Evolutionary conservation across 2,797 vertebrate genomes (phyloP).

Genomic region (Helarctos malayanus): DNA sequence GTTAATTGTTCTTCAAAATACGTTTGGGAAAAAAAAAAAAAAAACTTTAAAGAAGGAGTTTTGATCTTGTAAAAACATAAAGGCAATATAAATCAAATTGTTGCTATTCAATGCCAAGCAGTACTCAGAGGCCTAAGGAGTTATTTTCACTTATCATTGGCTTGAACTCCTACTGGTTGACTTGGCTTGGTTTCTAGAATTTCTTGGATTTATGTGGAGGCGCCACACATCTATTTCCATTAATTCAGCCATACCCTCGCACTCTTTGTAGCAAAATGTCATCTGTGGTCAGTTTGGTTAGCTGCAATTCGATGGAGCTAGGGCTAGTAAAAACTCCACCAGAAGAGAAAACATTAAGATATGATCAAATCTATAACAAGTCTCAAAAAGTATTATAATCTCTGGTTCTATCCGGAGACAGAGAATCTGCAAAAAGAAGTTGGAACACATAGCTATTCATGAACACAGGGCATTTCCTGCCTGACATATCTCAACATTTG

Average conservation of each 20-base stretch:
- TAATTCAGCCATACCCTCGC: conserved; percentile 76
- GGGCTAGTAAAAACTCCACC: not conserved
- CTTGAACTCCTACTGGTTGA: conserved; percentile 40
- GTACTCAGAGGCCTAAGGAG: not conserved
- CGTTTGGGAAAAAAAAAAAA: not conserved
- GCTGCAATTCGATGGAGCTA: conserved; percentile 8
- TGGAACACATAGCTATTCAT: not conserved
- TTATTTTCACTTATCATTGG: conserved; percentile 68
- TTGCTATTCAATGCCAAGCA: conserved; percentile 44
- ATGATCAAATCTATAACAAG: conserved; percentile 49
- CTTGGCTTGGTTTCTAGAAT: conserved; percentile 73
- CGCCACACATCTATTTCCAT: conserved; percentile 68
- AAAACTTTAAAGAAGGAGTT: not conserved
- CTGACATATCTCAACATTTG: not conserved
- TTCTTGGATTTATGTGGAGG: conserved; percentile 67
- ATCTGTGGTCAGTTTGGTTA: conserved; percentile 63
- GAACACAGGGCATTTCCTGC: not conserved
- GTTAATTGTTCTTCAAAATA: conserved; percentile 53
- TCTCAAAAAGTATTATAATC: not conserved
- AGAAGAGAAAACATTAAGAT: conserved; percentile 68
- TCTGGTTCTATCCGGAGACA: not conserved
- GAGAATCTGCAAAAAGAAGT: conserved; percentile 23
- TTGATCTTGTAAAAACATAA: conserved; percentile 55
- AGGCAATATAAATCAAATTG: conserved; percentile 64
- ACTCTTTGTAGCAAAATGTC: conserved; percentile 76